phyloP scores from a whole-genome alignment of 2,113 vertebrate species.

The Dicrurus megarhynchus region DNA sequence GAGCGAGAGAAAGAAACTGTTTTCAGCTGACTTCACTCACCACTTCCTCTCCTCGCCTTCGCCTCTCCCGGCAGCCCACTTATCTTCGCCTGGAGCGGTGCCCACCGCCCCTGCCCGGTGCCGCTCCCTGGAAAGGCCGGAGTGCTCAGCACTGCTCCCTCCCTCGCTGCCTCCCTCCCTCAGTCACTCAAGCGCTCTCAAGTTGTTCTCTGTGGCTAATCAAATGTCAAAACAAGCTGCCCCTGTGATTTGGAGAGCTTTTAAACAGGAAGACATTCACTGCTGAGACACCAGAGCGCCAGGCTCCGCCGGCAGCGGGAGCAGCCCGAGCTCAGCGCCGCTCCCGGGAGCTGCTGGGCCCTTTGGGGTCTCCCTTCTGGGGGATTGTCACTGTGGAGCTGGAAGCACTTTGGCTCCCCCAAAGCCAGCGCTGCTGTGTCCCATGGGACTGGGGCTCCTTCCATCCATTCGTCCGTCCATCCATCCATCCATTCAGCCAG shows the following conservation, averaged over 20 bases:
- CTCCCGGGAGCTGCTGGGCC: background rate
- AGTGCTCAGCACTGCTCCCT: slow-evolving; percentile 10
- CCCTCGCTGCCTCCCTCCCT: background rate
- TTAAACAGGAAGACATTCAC: slow-evolving; percentile 31
- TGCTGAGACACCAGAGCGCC: background rate
- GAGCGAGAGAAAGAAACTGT: background rate
- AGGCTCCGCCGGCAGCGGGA: background rate
- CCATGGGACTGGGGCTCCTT: rapidly evolving
- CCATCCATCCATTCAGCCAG: too few species aligned
- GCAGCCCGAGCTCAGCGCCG: background rate
- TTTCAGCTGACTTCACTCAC: slow-evolving; percentile 73
- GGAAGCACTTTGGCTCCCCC: rapidly evolving
- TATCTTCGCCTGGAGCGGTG: slow-evolving; percentile 73
- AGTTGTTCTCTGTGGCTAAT: slow-evolving; percentile 65
- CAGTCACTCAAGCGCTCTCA: slow-evolving; percentile 22
- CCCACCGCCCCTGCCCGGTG: slow-evolving; percentile 60
- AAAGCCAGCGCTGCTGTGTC: background rate
- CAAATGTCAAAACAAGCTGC: slow-evolving; percentile 66
- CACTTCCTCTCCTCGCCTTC: slow-evolving; percentile 72
- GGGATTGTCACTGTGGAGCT: rapidly evolving
- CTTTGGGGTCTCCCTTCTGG: background rate
- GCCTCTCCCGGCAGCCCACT: slow-evolving; percentile 73
- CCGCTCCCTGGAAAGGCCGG: background rate
- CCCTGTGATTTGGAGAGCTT: slow-evolving; percentile 43
- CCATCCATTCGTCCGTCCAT: background rate